Percentiles rank a stretch among this genome's conserved stretches.
Conservation (phyloP, 2,797 vertebrate species). For the Anguilla megastoma region DNA sequence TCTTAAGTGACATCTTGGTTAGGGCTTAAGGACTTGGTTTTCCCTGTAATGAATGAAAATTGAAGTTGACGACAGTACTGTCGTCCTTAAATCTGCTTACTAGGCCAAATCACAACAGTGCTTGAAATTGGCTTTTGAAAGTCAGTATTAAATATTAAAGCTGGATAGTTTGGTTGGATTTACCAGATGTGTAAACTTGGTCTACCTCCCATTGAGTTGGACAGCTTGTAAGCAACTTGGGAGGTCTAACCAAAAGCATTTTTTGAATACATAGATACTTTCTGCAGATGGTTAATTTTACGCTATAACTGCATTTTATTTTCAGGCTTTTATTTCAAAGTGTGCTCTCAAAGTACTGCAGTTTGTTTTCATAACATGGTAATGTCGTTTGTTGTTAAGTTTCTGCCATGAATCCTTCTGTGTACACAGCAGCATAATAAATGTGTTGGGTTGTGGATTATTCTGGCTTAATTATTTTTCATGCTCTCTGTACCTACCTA, state of each 20-base stretch:
- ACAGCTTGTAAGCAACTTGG: slow-evolving; percentile 10
- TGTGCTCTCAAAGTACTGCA: neutral
- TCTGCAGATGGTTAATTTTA: slow-evolving; percentile 7
- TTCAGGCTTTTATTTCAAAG: neutral
- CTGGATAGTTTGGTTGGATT: neutral
- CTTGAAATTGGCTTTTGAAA: neutral
- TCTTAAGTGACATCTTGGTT: no score
- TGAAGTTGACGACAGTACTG: neutral
- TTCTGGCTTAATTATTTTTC: neutral
- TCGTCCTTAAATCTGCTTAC: neutral
- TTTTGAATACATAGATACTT: neutral
- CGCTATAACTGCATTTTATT: neutral
- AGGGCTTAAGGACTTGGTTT: neutral
- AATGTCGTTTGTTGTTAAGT: neutral
- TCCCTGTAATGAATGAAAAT: neutral
- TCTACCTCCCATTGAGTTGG: slow-evolving; percentile 6
- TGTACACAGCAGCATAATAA: neutral
- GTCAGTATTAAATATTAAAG: slow-evolving; percentile 14
- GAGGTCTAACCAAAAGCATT: slow-evolving; percentile 2
- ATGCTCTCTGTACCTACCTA: neutral
- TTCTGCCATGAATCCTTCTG: neutral
- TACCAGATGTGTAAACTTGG: slow-evolving; percentile 9
- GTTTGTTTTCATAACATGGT: neutral
- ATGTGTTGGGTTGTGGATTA: neutral
- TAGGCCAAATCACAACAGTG: neutral